Percentiles rank a stretch among this genome's conserved stretches.
phyloP scores from a whole-genome alignment of 1,140 invertebrate species.

The Zaprionus capensis region DNA sequence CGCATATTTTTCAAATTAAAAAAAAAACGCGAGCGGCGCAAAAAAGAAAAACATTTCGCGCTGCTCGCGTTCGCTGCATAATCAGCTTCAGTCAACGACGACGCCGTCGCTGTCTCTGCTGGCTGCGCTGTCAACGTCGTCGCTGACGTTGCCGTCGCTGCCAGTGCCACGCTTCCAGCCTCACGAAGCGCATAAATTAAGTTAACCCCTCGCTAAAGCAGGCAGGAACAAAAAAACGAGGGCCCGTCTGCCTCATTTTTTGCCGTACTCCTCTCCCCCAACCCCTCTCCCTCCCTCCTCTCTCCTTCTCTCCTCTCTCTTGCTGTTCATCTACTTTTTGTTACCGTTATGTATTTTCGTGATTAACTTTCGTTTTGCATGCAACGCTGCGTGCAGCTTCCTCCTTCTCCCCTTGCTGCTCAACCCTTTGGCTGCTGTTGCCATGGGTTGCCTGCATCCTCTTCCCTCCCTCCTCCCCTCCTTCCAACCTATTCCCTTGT shows the following conservation, averaged over 20 bases:
- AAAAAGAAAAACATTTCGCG: conserved; percentile 58
- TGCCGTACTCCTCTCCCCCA: conserved; percentile 13
- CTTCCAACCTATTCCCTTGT: background rate
- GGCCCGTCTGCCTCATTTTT: conserved; percentile 75
- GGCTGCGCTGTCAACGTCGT: conserved; percentile 26
- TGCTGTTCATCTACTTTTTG: conserved; percentile 63
- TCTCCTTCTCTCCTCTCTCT: background rate
- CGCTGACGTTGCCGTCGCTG: conserved; percentile 42
- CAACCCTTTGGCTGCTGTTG: conserved; percentile 46
- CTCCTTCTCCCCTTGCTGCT: conserved; percentile 32
- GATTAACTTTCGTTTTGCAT: conserved; percentile 83
- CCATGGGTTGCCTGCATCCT: background rate
- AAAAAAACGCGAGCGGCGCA: conserved; percentile 43
- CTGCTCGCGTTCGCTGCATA: conserved; percentile 57
- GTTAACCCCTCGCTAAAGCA: conserved; percentile 71
- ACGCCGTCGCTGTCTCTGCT: conserved; percentile 16
- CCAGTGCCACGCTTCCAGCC: conserved; percentile 63
- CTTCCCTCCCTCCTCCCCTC: background rate
- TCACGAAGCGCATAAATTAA: conserved; percentile 79
- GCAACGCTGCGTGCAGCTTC: conserved; percentile 51
- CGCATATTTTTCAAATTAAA: conserved; percentile 81
- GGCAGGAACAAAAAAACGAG: conserved; percentile 44
- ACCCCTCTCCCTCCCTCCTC: background rate
- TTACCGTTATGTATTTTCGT: conserved; percentile 77
- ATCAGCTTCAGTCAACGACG: conserved; percentile 53